Conservation (phyloP, 2,888 invertebrate genomes). For the Polydrusus pterygomalis region DNA sequence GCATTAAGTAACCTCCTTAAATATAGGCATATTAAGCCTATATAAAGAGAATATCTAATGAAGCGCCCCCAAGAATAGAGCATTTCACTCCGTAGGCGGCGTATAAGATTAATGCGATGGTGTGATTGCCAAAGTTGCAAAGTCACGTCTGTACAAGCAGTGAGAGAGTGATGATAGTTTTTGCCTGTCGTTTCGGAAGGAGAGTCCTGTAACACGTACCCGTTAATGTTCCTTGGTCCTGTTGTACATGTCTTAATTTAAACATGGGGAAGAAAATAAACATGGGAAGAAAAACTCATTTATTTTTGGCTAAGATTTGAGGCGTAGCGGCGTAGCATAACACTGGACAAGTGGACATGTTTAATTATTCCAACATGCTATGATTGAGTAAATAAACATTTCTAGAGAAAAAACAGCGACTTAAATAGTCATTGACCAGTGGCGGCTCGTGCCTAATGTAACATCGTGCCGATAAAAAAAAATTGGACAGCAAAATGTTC, state of each 20-base stretch:
- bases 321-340: too few relatives aligned
- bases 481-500: too few relatives aligned
- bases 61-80: conserved; percentile 43
- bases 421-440: too few relatives aligned
- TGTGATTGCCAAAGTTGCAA: conserved; percentile 65
- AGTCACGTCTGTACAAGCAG: conserved; percentile 66
- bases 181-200: conserved; percentile 56
- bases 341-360: too few relatives aligned
- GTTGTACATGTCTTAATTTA: conserved; percentile 50
- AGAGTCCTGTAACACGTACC: conserved; percentile 52
- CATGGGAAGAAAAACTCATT: conserved; percentile 12
- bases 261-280: conserved; percentile 12
- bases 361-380: too few relatives aligned
- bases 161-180: conserved; percentile 64
- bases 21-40: conserved; percentile 32
- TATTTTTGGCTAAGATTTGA: background rate
- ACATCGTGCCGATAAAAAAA: too few relatives aligned
- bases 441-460: too few relatives aligned
- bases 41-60: conserved; percentile 47
- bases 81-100: conserved; percentile 36
- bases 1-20: background rate
- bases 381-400: too few relatives aligned
- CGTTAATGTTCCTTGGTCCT: conserved; percentile 44
- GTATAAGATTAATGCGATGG: conserved; percentile 64
- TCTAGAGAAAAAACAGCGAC: too few relatives aligned